A percentile compares a stretch with the other conserved stretches of the same genome.
These are phyloP conservation scores for Upupa epops DNA, from an alignment of 2,113 vertebrate species.

Conservation along the genomic window DNA sequence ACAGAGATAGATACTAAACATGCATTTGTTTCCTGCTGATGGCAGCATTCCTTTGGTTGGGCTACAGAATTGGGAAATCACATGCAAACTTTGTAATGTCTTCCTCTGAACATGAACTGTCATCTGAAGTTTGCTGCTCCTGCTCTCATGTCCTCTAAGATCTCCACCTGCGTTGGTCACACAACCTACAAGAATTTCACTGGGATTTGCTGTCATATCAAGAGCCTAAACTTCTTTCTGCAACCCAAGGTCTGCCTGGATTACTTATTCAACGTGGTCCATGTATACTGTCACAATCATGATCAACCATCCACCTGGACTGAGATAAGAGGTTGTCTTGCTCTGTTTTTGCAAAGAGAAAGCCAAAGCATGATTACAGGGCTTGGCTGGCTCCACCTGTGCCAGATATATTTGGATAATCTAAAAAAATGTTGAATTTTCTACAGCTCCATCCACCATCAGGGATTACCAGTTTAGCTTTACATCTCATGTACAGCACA, in stretches of 20 bases:
- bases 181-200: fast-evolving
- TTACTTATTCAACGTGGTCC: not conserved
- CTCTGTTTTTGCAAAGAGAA: not conserved
- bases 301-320: not conserved
- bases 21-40: no score
- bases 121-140: not conserved
- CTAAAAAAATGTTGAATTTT: not conserved
- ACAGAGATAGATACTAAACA: no score
- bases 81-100: not conserved
- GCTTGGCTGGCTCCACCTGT: not conserved
- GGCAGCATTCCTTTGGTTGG: no score
- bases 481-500: fast-evolving
- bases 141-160: not conserved
- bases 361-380: not conserved
- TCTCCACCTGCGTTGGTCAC: not conserved
- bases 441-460: not conserved
- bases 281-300: fast-evolving
- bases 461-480: not conserved
- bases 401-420: not conserved
- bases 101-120: not conserved
- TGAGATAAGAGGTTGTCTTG: not conserved
- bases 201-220: not conserved
- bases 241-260: not conserved
- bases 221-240: not conserved
- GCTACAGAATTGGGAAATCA: no score